Evolutionary conservation across 2,113 vertebrate genomes (phyloP).

Genomic region (Sylvietta virens): DNA sequence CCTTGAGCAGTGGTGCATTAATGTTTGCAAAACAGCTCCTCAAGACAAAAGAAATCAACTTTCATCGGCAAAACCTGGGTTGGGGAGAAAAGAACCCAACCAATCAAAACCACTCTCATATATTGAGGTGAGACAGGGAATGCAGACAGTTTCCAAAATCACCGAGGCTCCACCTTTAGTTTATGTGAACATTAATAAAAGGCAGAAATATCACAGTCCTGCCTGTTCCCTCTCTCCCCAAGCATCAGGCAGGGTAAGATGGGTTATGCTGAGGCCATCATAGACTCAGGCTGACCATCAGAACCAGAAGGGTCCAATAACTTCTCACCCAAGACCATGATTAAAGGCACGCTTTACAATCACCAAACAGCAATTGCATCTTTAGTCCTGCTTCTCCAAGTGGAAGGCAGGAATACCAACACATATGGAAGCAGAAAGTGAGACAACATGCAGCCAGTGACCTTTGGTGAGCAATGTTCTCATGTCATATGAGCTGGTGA

Average conservation of each 20-base stretch:
- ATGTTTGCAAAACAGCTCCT: not conserved
- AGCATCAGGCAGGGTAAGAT: not conserved
- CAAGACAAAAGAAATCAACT: not conserved
- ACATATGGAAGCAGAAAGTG: not conserved
- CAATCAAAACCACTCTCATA: not conserved
- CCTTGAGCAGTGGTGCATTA: not conserved
- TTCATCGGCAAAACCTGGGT: not conserved
- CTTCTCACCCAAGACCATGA: not conserved
- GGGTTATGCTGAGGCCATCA: not conserved
- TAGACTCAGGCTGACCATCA: not conserved
- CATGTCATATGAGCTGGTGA: not conserved
- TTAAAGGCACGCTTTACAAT: not conserved
- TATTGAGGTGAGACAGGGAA: not conserved
- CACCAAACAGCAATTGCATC: not conserved
- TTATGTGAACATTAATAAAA: not conserved
- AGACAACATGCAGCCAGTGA: not conserved
- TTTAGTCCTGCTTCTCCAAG: not conserved
- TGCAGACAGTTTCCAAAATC: not conserved
- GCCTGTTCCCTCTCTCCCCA: rapidly evolving
- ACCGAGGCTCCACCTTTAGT: not conserved
- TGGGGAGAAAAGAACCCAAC: not conserved
- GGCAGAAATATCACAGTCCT: not conserved
- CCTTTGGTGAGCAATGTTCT: not conserved
- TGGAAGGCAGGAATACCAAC: not conserved
- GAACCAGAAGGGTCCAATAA: not conserved